phyloP scores from a whole-genome alignment of 2,113 vertebrate genomes.

The Xerus inauris region DNA sequence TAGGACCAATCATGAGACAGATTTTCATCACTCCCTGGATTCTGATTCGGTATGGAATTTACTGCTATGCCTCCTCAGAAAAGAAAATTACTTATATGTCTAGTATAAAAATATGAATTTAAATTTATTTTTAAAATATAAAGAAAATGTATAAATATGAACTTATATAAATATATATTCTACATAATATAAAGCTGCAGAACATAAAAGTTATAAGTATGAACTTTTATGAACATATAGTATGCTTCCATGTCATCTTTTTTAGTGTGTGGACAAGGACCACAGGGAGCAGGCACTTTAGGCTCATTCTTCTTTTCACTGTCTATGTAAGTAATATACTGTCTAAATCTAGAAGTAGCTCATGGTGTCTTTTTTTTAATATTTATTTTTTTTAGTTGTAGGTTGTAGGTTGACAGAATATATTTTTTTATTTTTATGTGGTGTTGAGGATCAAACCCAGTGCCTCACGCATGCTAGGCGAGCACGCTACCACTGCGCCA shows the following conservation, averaged over 20 bases:
- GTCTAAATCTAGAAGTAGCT: slow-evolving; percentile 49
- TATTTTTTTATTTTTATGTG: no score
- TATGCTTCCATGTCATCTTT: slow-evolving; percentile 34
- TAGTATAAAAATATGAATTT: not conserved
- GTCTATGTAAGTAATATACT: slow-evolving; percentile 19
- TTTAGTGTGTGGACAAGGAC: slow-evolving; percentile 11
- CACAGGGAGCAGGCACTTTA: not conserved
- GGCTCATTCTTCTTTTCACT: slow-evolving; percentile 48
- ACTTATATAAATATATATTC: not conserved
- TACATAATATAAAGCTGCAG: not conserved
- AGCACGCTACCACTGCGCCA: no score
- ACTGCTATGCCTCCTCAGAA: slow-evolving; percentile 45
- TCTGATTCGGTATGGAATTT: not conserved
- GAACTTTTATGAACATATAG: not conserved
- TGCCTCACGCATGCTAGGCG: no score
- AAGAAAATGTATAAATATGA: slow-evolving; percentile 32
- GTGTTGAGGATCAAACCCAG: no score
- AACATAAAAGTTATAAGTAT: slow-evolving; percentile 4
- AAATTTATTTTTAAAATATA: slow-evolving; percentile 31
- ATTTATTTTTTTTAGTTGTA: no score
- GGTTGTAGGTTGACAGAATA: no score
- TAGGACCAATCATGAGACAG: not conserved
- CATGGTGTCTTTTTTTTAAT: slow-evolving; percentile 1
- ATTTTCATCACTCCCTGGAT: not conserved
- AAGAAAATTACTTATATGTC: slow-evolving; percentile 30